phyloP scores from a whole-genome alignment of 2,113 vertebrate genomes.

The Sturnira hondurensis region DNA sequence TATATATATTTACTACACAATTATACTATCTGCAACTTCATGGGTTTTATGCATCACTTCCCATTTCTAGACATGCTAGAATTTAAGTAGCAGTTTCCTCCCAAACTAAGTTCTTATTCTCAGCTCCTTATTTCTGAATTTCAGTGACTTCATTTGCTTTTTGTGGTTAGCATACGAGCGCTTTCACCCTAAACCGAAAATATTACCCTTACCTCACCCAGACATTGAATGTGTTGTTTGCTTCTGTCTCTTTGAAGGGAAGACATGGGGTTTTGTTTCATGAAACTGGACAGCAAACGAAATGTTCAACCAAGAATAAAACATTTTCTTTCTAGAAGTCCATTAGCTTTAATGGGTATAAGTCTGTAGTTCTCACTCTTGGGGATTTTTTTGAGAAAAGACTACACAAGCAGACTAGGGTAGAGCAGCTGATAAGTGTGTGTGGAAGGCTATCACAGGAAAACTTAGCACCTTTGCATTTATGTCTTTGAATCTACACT shows the following conservation, averaged over 20 bases:
- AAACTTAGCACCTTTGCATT: not conserved
- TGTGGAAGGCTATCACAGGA: not conserved
- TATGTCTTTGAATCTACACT: constrained; percentile 9
- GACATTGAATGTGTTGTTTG: not conserved
- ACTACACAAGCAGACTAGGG: not conserved
- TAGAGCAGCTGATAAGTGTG: not conserved
- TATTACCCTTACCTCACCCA: not conserved
- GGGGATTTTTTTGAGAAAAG: not conserved
- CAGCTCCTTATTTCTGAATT: constrained; percentile 7
- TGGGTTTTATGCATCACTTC: not conserved
- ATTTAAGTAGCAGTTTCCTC: constrained; percentile 20
- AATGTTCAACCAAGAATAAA: not conserved
- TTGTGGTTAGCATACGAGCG: not conserved
- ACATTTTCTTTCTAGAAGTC: constrained; percentile 12
- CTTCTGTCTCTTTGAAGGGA: not conserved
- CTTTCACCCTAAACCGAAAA: not conserved
- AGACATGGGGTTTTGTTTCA: not conserved
- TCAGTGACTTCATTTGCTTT: not conserved
- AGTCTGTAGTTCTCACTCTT: not conserved
- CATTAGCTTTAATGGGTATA: not conserved
- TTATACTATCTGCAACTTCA: not conserved
- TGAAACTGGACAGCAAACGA: not conserved
- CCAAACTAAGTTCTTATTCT: not conserved
- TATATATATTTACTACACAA: not conserved
- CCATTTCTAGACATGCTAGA: constrained; percentile 20